phyloP scores from a whole-genome alignment of 2,113 vertebrate species.

The Tupaia chinensis region DNA sequence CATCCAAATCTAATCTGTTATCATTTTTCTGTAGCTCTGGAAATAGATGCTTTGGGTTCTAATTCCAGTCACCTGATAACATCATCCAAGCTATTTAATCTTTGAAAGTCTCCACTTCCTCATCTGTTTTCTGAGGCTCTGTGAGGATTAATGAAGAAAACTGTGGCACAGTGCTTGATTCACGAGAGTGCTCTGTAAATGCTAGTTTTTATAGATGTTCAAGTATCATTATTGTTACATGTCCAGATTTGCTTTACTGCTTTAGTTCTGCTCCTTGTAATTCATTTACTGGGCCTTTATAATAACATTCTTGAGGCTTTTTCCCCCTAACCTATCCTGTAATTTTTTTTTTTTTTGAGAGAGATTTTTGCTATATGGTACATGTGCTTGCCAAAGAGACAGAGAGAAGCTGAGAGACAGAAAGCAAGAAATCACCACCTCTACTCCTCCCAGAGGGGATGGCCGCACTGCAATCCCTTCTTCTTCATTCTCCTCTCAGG shows the following conservation, averaged over 20 bases:
- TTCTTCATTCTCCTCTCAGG: too few relatives aligned
- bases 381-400: too few relatives aligned
- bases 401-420: too few relatives aligned
- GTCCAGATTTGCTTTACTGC: neutral
- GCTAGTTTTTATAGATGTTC: neutral
- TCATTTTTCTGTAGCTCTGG: neutral
- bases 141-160: neutral
- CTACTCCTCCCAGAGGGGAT: too few relatives aligned
- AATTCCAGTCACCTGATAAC: neutral
- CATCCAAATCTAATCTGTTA: neutral
- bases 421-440: too few relatives aligned
- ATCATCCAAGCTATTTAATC: neutral
- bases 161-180: neutral
- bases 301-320: neutral
- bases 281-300: neutral
- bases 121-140: neutral
- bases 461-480: too few relatives aligned
- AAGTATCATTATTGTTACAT: neutral
- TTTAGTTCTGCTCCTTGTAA: neutral
- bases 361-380: too few relatives aligned
- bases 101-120: constrained; percentile 36
- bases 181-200: neutral
- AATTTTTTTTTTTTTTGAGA: neutral
- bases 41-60: neutral
- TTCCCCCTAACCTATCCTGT: neutral